Percentiles rank a stretch among this genome's conserved stretches.
Evolutionary conservation across 2,888 invertebrate species (phyloP).

Genomic region (Chesias legatella): DNA sequence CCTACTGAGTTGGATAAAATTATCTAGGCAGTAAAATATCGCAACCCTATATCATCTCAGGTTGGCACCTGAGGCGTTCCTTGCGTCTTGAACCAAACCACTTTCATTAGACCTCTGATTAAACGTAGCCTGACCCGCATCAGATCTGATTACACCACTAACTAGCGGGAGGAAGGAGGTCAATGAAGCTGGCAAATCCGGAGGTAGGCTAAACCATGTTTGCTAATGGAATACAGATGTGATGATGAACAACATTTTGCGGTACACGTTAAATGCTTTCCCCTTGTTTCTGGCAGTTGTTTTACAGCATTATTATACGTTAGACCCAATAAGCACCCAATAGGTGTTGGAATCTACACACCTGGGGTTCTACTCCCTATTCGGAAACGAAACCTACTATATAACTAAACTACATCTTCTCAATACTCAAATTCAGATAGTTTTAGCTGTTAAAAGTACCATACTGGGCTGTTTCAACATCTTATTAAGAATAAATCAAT

Average conservation of each 20-base stretch:
- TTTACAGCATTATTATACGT: constrained; percentile 2
- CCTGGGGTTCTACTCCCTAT: no score
- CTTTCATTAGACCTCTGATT: constrained; percentile 59
- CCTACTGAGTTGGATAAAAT: no score
- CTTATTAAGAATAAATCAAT: no score
- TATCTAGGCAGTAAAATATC: constrained; percentile 12
- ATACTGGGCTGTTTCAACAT: no score
- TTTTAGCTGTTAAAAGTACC: no score
- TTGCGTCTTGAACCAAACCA: constrained; percentile 66
- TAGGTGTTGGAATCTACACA: no score
- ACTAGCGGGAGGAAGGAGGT: constrained; percentile 34
- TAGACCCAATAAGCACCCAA: no score
- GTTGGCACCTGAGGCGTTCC: constrained; percentile 72
- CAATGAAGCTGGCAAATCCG: constrained; percentile 46
- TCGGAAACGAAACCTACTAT: no score
- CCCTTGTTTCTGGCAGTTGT: constrained; percentile 33
- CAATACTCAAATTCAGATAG: no score
- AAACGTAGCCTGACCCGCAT: constrained; percentile 50
- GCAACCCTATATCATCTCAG: constrained; percentile 17
- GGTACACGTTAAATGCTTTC: constrained; percentile 54
- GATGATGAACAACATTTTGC: constrained; percentile 64
- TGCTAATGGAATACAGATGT: constrained; percentile 77
- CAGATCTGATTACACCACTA: constrained; percentile 44
- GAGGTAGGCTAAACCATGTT: constrained; percentile 64
- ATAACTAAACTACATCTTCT: no score